Evolutionary conservation across 1,140 invertebrate genomes (phyloP).

Genomic region (Frieseomelitta varia): DNA sequence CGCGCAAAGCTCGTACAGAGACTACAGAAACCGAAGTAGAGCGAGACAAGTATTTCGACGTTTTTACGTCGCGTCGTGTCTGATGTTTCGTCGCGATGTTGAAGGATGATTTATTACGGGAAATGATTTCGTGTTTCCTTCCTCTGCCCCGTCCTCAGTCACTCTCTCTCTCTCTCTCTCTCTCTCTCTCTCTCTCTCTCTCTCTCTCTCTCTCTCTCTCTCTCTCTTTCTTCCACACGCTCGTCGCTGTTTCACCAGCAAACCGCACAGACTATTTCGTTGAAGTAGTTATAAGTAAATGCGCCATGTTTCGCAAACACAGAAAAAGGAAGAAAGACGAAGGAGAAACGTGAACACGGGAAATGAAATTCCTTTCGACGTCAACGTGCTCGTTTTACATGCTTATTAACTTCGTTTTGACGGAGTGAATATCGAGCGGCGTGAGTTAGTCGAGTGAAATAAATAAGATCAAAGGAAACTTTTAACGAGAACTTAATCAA

Average conservation of each 20-base stretch:
- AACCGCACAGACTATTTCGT: not conserved
- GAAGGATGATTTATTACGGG: constrained; percentile 8
- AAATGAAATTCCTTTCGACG: constrained; percentile 21
- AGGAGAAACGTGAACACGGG: not conserved
- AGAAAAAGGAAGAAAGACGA: not conserved
- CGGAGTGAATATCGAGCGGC: constrained; percentile 2
- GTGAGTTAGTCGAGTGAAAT: constrained; percentile 11
- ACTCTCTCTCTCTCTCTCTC: not conserved
- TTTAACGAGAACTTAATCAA: constrained; percentile 35
- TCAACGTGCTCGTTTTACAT: constrained; percentile 3
- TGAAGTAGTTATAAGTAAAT: not conserved
- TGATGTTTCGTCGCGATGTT: not conserved
- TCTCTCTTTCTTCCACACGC: not conserved
- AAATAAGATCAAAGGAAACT: constrained; percentile 22
- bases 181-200: not conserved
- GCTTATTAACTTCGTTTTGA: constrained; percentile 21
- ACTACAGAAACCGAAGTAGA: not conserved
- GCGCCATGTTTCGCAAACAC: not conserved
- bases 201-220: not conserved
- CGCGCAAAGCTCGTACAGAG: not conserved
- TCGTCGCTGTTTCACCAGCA: not conserved
- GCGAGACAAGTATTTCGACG: constrained; percentile 1
- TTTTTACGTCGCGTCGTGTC: not conserved
- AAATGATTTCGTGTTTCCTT: constrained; percentile 9
- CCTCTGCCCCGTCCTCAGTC: not conserved